Evolutionary conservation across 1,140 invertebrate species (phyloP), one percentile per base, ranked within the genome.

Genomic region (Heliconius himera): DNA sequence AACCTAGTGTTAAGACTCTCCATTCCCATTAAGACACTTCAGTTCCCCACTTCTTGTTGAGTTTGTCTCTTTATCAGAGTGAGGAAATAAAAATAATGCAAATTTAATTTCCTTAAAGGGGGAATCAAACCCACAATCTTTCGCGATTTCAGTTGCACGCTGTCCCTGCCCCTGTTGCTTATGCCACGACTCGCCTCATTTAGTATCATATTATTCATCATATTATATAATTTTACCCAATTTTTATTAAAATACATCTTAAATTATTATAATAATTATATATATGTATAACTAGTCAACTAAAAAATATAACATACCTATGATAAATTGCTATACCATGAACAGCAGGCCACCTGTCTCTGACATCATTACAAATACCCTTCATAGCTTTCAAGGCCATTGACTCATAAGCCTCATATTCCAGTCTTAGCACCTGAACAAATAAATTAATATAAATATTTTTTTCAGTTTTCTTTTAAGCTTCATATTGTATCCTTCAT

Each of bases 341-440:
- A n/a, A 98, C 93, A 54, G 96, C 91, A 1, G 94, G 89, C 97
- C 97, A 98, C 87, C 96, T 96, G 22, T 89, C 87, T 70, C 97
- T 95, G 16, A 98, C 95, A 74, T 97, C 95, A 0, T 93, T 83
- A 91, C 98, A 99, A 13, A 99, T 96, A 82, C 96, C 96, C 79
- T 96, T 95, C 95, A 99, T 97, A 84, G 97, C 96, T 88, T 98
- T 98, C 2, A 97, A 82, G 16, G 98, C 98, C 99, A 99, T 99
- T 70, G 96, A 94, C 83, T 98, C 97, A 94, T 99, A 99, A 0
- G 98, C 98, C 95, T 99, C 98, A 95, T 99, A 99, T 90, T 98
- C 97, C 60, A 99, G 94, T 76, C 96, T 95, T 9, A 97, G 73
- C 20, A 99, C 98, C 96, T 94, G 85, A 78, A 74, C 54, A 71